These are phyloP conservation scores for Cataglyphis rosenhaueri DNA, from an alignment of 2,888 invertebrate genomes.

Conservation along the genomic window DNA sequence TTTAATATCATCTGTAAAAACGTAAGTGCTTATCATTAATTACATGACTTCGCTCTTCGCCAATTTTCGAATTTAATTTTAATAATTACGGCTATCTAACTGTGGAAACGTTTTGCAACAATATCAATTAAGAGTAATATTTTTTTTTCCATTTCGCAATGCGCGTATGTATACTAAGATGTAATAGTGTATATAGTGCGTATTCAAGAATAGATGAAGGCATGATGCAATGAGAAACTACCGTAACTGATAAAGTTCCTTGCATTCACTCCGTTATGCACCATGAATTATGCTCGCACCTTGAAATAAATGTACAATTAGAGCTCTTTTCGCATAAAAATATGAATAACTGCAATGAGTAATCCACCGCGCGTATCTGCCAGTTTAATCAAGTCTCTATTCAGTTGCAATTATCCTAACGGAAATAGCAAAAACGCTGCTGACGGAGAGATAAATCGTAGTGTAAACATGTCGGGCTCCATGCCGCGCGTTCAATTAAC, in stretches of 20 bases:
- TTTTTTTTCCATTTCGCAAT: constrained; percentile 30
- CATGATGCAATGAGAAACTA: constrained; percentile 63
- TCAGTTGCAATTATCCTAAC: constrained; percentile 36
- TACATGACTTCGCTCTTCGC: background rate
- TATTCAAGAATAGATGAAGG: constrained; percentile 37
- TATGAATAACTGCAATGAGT: constrained; percentile 25
- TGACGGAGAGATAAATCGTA: constrained; percentile 11
- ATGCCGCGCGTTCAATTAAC: constrained; percentile 15
- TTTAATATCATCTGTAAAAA: background rate
- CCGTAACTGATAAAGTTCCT: constrained; percentile 55
- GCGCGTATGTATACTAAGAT: background rate
- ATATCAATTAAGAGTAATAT: background rate
- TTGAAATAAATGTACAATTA: constrained; percentile 44
- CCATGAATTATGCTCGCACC: constrained; percentile 37
- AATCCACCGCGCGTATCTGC: constrained; percentile 29
- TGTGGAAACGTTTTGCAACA: background rate
- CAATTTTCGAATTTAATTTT: background rate
- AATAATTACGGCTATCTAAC: background rate
- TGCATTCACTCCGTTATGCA: constrained; percentile 63
- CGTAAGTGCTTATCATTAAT: constrained; percentile 2
- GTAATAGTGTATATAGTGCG: constrained; percentile 17
- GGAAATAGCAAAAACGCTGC: background rate
- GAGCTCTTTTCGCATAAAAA: constrained; percentile 24
- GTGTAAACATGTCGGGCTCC: background rate
- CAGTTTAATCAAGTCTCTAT: constrained; percentile 34